phyloP scores from a whole-genome alignment of 2,113 vertebrate genomes.

The Craseonycteris thonglongyai region DNA sequence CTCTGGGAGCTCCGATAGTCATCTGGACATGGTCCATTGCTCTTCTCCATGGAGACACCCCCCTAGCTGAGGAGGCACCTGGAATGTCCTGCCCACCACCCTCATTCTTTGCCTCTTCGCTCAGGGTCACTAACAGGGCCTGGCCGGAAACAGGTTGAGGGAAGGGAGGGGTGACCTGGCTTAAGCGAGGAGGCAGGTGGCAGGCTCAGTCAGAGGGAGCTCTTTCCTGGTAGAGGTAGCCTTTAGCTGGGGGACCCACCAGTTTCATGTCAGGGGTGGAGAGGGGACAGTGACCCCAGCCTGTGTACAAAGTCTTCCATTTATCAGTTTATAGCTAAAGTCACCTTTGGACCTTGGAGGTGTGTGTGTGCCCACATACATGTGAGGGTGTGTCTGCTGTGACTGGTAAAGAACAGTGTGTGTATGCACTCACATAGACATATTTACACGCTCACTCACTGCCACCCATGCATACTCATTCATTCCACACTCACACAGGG shows the following conservation, averaged over 20 bases:
- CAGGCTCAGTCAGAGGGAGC: background rate
- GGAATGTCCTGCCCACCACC: background rate
- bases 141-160: background rate
- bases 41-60: conserved; percentile 19
- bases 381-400: background rate
- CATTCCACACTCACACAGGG: background rate
- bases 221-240: background rate
- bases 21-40: conserved; percentile 45
- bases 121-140: conserved; percentile 32
- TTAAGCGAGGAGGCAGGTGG: background rate
- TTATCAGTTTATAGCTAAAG: background rate
- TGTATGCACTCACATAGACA: background rate
- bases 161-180: background rate
- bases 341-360: background rate
- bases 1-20: conserved; percentile 30
- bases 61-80: conserved; percentile 14
- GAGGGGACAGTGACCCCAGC: background rate
- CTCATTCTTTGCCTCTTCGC: background rate
- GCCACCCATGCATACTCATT: background rate
- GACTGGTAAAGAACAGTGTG: background rate
- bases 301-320: background rate
- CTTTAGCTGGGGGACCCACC: background rate
- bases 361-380: background rate
- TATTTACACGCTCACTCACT: background rate
- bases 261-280: background rate